phyloP scores from a whole-genome alignment of 2,113 vertebrate species.

The Amphiprion percula region DNA sequence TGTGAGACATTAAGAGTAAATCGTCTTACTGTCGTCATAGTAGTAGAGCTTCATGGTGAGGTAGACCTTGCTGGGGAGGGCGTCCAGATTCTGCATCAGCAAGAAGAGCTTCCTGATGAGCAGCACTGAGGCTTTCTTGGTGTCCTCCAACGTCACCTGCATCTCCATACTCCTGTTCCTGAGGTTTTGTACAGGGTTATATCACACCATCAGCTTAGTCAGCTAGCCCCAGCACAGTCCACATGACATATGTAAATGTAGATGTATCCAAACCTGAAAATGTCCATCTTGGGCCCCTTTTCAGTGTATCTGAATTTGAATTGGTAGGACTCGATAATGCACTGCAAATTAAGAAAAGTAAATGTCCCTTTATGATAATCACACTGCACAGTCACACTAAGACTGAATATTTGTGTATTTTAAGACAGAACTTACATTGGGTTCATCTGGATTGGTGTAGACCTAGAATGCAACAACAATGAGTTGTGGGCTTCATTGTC shows the following conservation, averaged over 20 bases:
- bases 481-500: not conserved
- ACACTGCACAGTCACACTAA: not conserved
- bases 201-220: not conserved
- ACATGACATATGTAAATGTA: not conserved
- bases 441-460: slow-evolving; percentile 80
- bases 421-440: slow-evolving; percentile 78
- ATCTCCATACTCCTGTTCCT: slow-evolving; percentile 74
- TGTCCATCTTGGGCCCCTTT: slow-evolving; percentile 86
- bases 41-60: slow-evolving; percentile 97
- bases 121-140: slow-evolving; percentile 92
- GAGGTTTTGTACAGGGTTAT: not conserved
- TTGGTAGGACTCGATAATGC: slow-evolving; percentile 94
- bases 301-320: slow-evolving; percentile 95
- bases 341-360: slow-evolving; percentile 82
- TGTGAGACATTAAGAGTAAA: not conserved
- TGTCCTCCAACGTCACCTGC: slow-evolving; percentile 83
- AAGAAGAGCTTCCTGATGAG: slow-evolving; percentile 94
- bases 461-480: slow-evolving; percentile 71
- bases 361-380: not conserved
- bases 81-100: slow-evolving; percentile 92
- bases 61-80: slow-evolving; percentile 88
- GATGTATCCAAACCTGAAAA: slow-evolving; percentile 77
- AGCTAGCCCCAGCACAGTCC: not conserved
- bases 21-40: slow-evolving; percentile 90
- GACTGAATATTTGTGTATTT: not conserved